Evolutionary conservation across 1,140 invertebrate genomes (phyloP).

Genomic region (Anastrepha obliqua): DNA sequence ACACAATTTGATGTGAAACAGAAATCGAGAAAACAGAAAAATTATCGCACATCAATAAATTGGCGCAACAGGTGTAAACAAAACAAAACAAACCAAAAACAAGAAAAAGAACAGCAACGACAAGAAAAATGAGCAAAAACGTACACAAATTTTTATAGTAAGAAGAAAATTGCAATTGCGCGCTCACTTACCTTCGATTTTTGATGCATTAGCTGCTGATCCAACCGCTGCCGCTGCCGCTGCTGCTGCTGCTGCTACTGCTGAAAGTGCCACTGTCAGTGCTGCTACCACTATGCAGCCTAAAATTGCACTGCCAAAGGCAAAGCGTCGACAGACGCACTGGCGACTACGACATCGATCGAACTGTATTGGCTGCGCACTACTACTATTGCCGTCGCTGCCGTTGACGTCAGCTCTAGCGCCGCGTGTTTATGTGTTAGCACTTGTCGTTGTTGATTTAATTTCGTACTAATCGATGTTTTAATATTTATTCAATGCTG

Average conservation of each 20-base stretch:
- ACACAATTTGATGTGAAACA: not conserved
- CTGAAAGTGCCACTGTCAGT: not conserved
- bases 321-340: not conserved
- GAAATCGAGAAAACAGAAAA: not conserved
- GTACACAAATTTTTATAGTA: not conserved
- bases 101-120: not conserved
- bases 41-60: slow-evolving; percentile 1
- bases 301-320: not conserved
- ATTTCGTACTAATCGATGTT: slow-evolving; percentile 5
- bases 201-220: slow-evolving; percentile 38
- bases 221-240: not conserved
- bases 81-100: not conserved
- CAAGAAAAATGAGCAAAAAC: not conserved
- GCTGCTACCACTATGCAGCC: not conserved
- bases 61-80: slow-evolving; percentile 27
- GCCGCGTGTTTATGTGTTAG: not conserved
- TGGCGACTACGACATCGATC: not conserved
- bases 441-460: not conserved
- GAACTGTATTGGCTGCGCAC: not conserved
- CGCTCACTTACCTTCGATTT: slow-evolving; percentile 44
- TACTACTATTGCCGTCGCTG: not conserved
- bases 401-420: not conserved
- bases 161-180: not conserved
- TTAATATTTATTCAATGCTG: slow-evolving; percentile 36
- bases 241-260: not conserved